Base-by-base conservation (phyloP, 2,113 vertebrate genomes). In the Leucopternis melanops region DNA sequence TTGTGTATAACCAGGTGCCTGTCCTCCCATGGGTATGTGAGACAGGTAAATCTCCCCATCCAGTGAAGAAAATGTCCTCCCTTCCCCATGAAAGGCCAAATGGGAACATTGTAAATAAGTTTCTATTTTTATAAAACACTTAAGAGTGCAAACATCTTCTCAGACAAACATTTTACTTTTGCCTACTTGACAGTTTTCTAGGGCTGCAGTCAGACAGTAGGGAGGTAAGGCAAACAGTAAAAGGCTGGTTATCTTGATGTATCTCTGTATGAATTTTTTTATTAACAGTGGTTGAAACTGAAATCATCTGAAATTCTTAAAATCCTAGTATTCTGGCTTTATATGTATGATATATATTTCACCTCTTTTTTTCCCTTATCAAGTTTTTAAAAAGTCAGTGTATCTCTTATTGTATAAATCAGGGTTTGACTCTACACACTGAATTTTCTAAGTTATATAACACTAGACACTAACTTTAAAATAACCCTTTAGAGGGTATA, bases 361-460 rank as follows among this genome's bases (percentile, higher is more conserved):
- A 88, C 57, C 38, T 87, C 52, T 90, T 72, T 58, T 17, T 50
- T 66, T n/a, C 42, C 83, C 47, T 15, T 72, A 81, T 70, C 66
- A 55, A 92, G 77, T 94, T 94, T 95, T 92, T 44, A 5, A 69
- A 71, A 93, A 87, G 65, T 81, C 65, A 88, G 1, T 74, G 50
- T 97, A 96, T 62, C 93, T 91, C 91, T 92, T 92, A 77, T 16
- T 91, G 82, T 96, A 93, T 95, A 87, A 97, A 94, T 97, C 97
- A 94, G 97, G 94, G 96, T 97, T 94, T 96, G 93, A 96, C 89
- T 96, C 93, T 95, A 95, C 93, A 97, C 97, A 98, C 97, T 98
- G 98, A 98, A 98, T 97, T 96, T 96, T 95, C 95, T 97, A 96
- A 97, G 92, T 97, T 97, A 97, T 97, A 59, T 97, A 93, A 95